phyloP scores from a whole-genome alignment of 2,888 invertebrate species.

The Drosophila subquinaria region DNA sequence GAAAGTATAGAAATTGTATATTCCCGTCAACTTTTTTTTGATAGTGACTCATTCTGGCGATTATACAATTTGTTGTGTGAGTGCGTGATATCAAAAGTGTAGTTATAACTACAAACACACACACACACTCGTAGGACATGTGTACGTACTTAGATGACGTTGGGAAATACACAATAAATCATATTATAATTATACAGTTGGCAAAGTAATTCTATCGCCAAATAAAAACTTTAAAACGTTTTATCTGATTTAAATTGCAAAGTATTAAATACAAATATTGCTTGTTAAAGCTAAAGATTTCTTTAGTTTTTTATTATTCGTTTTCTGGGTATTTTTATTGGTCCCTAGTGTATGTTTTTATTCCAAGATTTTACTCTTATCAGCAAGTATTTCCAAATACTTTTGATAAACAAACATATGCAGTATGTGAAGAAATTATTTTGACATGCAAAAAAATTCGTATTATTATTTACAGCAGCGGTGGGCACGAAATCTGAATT shows the following conservation, averaged over 20 bases:
- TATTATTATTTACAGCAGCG: too few species aligned
- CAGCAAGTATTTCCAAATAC: neutral
- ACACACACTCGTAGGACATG: neutral
- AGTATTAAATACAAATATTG: neutral
- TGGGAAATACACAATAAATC: constrained; percentile 11
- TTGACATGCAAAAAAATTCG: neutral
- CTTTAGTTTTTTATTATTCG: neutral
- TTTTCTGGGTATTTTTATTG: constrained; percentile 1
- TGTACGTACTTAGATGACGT: neutral
- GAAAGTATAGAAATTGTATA: constrained; percentile 16
- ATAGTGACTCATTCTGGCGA: constrained; percentile 59
- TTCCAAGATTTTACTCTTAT: constrained; percentile 7
- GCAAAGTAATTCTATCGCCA: neutral
- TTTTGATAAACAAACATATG: neutral
- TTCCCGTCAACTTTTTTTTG: constrained; percentile 31
- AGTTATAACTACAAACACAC: constrained; percentile 26
- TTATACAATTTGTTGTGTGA: constrained; percentile 63
- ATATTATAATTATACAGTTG: neutral
- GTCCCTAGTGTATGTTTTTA: neutral
- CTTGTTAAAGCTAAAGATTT: neutral
- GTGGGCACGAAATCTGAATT: too few species aligned
- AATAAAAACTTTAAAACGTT: neutral
- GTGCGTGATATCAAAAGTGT: constrained; percentile 63
- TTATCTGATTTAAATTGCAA: neutral
- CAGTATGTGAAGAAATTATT: neutral